phyloP scores from a whole-genome alignment of 2,888 invertebrate species.

The Eulithis testata region DNA sequence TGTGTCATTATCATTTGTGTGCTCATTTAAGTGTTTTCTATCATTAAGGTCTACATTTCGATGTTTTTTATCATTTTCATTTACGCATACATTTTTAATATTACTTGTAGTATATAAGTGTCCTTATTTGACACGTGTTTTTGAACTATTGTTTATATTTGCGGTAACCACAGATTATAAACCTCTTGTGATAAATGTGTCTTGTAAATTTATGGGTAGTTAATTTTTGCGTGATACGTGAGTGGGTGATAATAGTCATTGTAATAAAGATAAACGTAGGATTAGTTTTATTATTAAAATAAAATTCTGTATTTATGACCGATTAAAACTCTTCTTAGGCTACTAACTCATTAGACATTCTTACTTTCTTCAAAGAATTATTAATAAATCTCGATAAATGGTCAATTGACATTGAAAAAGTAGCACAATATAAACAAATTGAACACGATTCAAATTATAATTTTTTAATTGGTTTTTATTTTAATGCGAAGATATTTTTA shows the following conservation, averaged over 20 bases:
- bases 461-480: too few relatives aligned
- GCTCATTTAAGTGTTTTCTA: background rate
- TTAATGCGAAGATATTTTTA: too few relatives aligned
- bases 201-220: conserved; percentile 36
- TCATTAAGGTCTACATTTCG: background rate
- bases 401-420: too few relatives aligned
- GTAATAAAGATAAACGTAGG: conserved; percentile 36
- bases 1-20: conserved; percentile 8
- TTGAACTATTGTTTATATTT: conserved; percentile 31
- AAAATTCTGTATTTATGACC: conserved; percentile 18
- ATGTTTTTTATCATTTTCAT: background rate
- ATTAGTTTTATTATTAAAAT: conserved; percentile 34
- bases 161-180: conserved; percentile 23
- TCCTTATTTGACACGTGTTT: conserved; percentile 34
- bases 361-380: conserved; percentile 2
- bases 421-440: too few relatives aligned
- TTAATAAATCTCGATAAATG: background rate
- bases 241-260: conserved; percentile 37
- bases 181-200: conserved; percentile 20
- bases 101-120: conserved; percentile 4
- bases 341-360: conserved; percentile 3
- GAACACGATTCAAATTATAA: too few relatives aligned
- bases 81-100: conserved; percentile 3
- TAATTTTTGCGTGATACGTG: conserved; percentile 38
- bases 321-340: conserved; percentile 14